Evolutionary conservation across 1,140 invertebrate species (phyloP), one percentile per base, ranked within the genome.

Genomic region (Brachionus sp.): DNA sequence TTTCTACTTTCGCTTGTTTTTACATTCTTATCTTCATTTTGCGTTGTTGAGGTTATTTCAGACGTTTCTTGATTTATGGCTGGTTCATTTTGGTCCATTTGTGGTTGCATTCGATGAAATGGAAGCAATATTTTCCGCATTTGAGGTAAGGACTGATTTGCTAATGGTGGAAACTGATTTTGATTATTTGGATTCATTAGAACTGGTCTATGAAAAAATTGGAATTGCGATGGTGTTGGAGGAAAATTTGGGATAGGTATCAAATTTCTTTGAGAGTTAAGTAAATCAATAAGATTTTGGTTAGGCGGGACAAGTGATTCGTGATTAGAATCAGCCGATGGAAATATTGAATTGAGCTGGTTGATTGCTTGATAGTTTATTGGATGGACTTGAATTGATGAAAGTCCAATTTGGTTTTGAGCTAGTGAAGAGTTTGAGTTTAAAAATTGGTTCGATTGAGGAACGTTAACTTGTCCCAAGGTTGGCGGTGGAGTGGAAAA

Each of bases 241-340:
- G 19, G 9, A 29, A 75, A 75, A 46, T 46, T 25, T 12, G 70
- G n/a, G 6, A 75, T 25, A 10, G 37, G 10, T 5, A 75, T 9
- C 19, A 75, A 35, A 75, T 75, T 75, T 46, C 70, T 75, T 46
- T 75, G 70, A 12, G 37, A 46, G 13, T 46, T 75, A 3, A 75
- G 23, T 12, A 75, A 46, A 75, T 75, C 39, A 3, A 70, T 39
- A 29, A 70, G 33, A 70, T 39, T 70, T 42, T 70, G 66, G 6
- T 70, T 70, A 0, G 29, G 37, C n/a, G 66, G 13, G 1, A 70
- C 19, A 5, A 70, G 10, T 5, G 66, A 39, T 37, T 70, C 66
- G 12, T 39, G 33, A 39, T 39, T 70, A 0, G 29, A 39, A 70
- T 70, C 66, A 19, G 33, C 3, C 19, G 33, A 0, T 7, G 66